Conservation (phyloP, 2,797 vertebrate species). For the Phoxinus dragarum region DNA sequence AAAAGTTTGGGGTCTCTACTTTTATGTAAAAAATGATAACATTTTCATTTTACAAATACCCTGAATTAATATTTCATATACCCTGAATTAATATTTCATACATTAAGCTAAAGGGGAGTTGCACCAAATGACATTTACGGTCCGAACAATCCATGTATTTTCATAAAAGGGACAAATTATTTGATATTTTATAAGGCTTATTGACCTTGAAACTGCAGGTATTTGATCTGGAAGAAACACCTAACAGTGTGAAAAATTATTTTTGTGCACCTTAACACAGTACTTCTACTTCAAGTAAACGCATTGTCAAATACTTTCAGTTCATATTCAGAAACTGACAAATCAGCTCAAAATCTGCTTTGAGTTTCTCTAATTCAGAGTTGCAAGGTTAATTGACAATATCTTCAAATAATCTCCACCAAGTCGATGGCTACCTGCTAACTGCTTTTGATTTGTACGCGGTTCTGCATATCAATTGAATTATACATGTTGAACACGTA, state of each 20-base stretch:
- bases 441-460: constrained; percentile 30
- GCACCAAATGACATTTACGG: background rate
- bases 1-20: background rate
- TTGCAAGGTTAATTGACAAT: constrained; percentile 28
- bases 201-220: background rate
- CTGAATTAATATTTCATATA: background rate
- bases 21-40: too few relatives aligned
- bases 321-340: background rate
- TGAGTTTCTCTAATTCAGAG: background rate
- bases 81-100: background rate
- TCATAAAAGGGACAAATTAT: background rate
- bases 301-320: background rate
- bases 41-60: background rate
- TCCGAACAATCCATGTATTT: background rate
- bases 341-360: background rate
- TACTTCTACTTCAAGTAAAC: background rate
- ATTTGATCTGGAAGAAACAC: background rate
- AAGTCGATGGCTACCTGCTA: constrained; percentile 1
- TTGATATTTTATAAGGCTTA: background rate
- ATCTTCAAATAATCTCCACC: constrained; percentile 14
- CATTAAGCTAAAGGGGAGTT: background rate
- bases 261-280: background rate
- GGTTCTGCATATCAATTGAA: constrained; percentile 4
- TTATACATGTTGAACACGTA: constrained; percentile 29
- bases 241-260: background rate